phyloP scores from a whole-genome alignment of 2,888 invertebrate genomes.

The Amorpha juglandis region DNA sequence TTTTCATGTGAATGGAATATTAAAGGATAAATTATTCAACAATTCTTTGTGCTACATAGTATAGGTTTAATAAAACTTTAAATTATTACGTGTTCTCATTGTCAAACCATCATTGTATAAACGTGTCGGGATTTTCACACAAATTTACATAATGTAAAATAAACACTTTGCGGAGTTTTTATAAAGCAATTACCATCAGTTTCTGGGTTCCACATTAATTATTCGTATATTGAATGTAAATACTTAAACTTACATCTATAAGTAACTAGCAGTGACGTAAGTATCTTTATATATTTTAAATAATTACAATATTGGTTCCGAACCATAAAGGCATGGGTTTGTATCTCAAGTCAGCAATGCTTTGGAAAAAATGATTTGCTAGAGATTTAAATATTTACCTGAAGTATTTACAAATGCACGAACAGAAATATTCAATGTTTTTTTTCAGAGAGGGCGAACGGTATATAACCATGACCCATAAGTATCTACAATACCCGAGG shows the following conservation, averaged over 20 bases:
- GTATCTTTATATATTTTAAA: neutral
- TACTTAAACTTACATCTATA: neutral
- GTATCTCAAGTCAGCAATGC: too few species aligned
- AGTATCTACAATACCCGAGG: too few species aligned
- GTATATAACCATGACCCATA: too few species aligned
- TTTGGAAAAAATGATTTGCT: too few species aligned
- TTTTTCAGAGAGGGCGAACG: too few species aligned
- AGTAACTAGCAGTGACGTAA: neutral
- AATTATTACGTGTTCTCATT: conserved; percentile 1
- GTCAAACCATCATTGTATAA: conserved; percentile 4
- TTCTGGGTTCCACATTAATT: too few species aligned
- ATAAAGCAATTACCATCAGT: conserved; percentile 9
- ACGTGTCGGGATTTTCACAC: conserved; percentile 13
- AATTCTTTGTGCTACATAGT: neutral
- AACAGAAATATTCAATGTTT: too few species aligned
- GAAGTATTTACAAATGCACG: too few species aligned
- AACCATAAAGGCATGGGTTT: too few species aligned
- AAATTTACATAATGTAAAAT: conserved; percentile 14
- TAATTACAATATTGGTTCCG: neutral
- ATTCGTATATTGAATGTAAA: too few species aligned
- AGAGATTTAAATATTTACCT: too few species aligned
- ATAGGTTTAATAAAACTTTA: conserved; percentile 4
- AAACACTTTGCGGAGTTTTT: neutral
- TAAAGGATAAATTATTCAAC: conserved; percentile 2
- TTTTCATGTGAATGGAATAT: neutral